Conservation (phyloP, 2,888 invertebrate genomes). For the Pterostichus niger region DNA sequence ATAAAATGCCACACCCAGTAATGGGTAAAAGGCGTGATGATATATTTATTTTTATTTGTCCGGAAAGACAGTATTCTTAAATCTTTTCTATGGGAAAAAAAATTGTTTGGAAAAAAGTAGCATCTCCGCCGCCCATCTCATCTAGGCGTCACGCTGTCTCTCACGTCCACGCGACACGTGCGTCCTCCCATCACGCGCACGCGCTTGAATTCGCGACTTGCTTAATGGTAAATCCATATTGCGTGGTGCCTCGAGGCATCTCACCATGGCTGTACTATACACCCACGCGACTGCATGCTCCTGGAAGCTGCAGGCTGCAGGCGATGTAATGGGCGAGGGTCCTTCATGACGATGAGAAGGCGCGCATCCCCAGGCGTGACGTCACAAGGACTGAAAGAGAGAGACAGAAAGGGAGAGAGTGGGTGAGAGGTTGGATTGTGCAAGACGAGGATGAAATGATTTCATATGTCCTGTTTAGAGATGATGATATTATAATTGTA, state of each 20-base stretch:
- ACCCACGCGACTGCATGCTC: neutral
- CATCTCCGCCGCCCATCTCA: neutral
- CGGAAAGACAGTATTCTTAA: neutral
- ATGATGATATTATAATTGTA: too few species aligned
- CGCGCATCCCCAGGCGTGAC: neutral
- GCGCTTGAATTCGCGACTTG: conserved; percentile 62
- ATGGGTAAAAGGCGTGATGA: too few species aligned
- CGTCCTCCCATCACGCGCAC: conserved; percentile 62
- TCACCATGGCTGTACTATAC: neutral
- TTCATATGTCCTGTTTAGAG: too few species aligned
- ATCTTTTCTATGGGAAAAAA: too few species aligned
- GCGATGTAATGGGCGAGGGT: neutral
- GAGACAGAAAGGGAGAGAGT: too few species aligned
- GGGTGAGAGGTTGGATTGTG: too few species aligned
- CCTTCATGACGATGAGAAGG: neutral
- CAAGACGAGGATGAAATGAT: too few species aligned
- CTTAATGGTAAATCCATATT: conserved; percentile 69
- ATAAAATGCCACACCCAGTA: too few species aligned
- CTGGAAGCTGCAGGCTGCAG: neutral
- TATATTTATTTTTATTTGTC: too few species aligned
- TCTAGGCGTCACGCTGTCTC: conserved; percentile 32
- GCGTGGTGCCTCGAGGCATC: conserved; percentile 41
- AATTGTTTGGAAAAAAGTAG: too few species aligned
- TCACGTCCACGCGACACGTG: conserved; percentile 34
- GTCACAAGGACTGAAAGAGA: too few species aligned